Conservation (phyloP, 2,113 vertebrate species). For the Pseudois nayaur region DNA sequence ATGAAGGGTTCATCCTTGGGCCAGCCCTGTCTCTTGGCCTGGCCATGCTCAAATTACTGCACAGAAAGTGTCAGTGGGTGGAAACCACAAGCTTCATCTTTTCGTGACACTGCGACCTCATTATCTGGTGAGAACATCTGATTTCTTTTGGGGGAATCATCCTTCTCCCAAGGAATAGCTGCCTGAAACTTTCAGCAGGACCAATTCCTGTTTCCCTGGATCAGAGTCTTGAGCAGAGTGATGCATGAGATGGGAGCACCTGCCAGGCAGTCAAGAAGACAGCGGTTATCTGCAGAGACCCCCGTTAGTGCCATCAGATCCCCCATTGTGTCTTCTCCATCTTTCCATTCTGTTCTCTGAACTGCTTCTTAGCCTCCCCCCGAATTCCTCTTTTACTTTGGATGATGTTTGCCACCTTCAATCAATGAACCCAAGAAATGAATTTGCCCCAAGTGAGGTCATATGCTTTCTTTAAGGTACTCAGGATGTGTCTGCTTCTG, state of each 20-base stretch:
- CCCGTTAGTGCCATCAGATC: fast-evolving
- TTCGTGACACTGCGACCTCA: background rate
- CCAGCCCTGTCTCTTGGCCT: background rate
- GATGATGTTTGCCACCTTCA: background rate
- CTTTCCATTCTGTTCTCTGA: background rate
- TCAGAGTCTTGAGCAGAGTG: background rate
- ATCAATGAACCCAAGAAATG: background rate
- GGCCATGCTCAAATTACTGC: background rate
- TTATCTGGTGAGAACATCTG: background rate
- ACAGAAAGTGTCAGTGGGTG: background rate
- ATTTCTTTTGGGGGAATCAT: background rate
- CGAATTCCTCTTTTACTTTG: background rate
- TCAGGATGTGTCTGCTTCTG: background rate
- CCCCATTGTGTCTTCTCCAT: background rate
- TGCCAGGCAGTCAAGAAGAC: background rate
- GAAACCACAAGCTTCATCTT: background rate
- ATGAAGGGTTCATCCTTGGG: background rate
- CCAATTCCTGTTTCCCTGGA: background rate
- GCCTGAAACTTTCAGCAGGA: background rate
- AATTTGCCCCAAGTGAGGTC: background rate
- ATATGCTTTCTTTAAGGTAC: background rate
- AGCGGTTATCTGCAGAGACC: background rate
- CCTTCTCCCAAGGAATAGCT: background rate
- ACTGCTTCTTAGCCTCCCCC: background rate
- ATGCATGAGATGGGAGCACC: too few relatives aligned